A percentile compares a stretch with the other conserved stretches of the same genome.
These are phyloP conservation scores for Poecile atricapillus DNA, from an alignment of 2,113 vertebrate species.

Conservation along the genomic window DNA sequence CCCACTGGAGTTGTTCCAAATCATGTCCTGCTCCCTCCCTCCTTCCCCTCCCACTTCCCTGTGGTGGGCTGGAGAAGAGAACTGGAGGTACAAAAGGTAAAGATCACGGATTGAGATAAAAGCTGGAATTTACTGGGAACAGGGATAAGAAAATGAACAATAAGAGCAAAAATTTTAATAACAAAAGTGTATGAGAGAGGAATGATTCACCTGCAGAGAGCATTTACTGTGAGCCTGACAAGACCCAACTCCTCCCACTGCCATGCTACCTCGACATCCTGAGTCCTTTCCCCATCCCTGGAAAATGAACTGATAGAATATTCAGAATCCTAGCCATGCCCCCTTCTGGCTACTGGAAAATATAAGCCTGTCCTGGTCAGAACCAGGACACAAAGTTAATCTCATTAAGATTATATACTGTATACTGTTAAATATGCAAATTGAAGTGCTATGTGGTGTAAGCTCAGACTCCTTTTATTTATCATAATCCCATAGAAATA, in stretches of 20 bases:
- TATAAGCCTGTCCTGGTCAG: not conserved
- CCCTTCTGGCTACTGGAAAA: not conserved
- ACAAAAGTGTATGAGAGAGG: not conserved
- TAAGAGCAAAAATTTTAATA: not conserved
- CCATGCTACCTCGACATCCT: fast-evolving
- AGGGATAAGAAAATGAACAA: not conserved
- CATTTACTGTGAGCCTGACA: not conserved
- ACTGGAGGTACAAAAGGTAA: not conserved
- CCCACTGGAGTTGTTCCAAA: not conserved
- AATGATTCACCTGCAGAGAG: not conserved
- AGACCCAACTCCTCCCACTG: not conserved
- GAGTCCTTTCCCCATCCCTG: not conserved
- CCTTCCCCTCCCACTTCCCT: not conserved
- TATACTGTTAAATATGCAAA: not conserved
- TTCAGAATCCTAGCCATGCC: fast-evolving
- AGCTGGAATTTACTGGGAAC: not conserved
- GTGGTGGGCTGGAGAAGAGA: not conserved
- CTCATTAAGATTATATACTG: not conserved
- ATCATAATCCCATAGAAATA: not conserved
- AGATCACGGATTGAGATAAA: not conserved
- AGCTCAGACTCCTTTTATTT: not conserved
- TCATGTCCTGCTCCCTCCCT: not conserved
- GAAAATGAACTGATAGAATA: not conserved
- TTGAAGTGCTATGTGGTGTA: not conserved
- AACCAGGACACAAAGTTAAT: not conserved